Evolutionary conservation across 1,140 invertebrate species (phyloP), one percentile per base, ranked within the genome.

Genomic region (Drosophila asahinai): DNA sequence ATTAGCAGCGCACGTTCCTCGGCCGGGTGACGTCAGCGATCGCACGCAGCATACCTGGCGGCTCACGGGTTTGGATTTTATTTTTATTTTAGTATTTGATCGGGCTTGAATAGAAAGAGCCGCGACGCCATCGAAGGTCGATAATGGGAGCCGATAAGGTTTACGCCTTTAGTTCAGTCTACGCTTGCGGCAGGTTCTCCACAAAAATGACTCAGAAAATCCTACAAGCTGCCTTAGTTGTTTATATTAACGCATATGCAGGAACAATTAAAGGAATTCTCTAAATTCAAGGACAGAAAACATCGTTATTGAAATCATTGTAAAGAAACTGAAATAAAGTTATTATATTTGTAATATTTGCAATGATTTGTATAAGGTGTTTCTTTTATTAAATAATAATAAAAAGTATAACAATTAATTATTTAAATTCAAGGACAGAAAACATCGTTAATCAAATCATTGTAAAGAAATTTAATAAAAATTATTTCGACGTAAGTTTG

Each of bases 1-100:
- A 77, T 77, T 77, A 77, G 75, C 57, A 57, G 74, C 36, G 64
- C 75, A 77, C 75, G 75, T 77, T 77, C 63, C 73, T 45, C 30
- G 9, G 38, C 11, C 57, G 42, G 55, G 14, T 77, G 75, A 61
- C 75, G 75, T 77, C 75, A 77, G 74, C 17, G 25, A 54, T 75
- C 48, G 72, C 61, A 76, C 52, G 36, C 63, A 66, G 52, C 27
- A 33, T 22, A 33, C 22, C 30, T 40, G 38, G 25, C 33, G 17
- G 71, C 57, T 54, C 55, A 52, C 54, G 48, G 40, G 54, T 30
- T 59, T 49, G 12, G 36, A 7, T 67, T 60, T 45, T 6, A 30
- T 6, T 30, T 30, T 30, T 64, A 30, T 45, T 38, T 67, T 17
- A 40, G 52, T 30, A 38, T 77, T 68, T 77, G 63, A 77, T 77